Conservation (phyloP, 2,797 vertebrate species). For the Liasis olivaceus region DNA sequence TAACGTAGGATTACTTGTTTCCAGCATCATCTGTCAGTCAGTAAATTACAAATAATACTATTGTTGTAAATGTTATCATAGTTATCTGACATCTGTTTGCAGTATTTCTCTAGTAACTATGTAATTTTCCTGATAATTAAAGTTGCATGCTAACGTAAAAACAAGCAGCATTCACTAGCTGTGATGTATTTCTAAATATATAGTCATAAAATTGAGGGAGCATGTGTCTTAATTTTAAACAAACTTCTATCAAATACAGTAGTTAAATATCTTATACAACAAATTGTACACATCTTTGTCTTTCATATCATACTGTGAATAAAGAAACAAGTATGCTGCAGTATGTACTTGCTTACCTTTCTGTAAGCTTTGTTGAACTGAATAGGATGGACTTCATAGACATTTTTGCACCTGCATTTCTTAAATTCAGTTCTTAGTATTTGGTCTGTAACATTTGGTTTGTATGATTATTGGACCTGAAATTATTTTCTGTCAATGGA, state of each 20-base stretch:
- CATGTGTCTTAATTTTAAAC: not conserved
- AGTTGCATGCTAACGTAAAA: not conserved
- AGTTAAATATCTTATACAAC: not conserved
- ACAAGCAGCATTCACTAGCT: not conserved
- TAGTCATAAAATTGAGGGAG: not conserved
- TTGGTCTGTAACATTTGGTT: slow-evolving; percentile 14
- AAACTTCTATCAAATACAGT: not conserved
- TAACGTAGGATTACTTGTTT: not conserved
- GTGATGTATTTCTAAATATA: not conserved
- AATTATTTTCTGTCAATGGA: slow-evolving; percentile 58
- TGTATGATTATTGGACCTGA: slow-evolving; percentile 39
- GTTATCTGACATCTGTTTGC: not conserved
- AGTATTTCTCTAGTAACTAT: not conserved
- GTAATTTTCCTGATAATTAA: not conserved
- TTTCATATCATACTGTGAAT: not conserved
- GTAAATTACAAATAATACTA: not conserved
- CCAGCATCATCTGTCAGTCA: not conserved
- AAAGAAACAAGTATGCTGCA: not conserved
- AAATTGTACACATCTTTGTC: not conserved
- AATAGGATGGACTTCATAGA: not conserved
- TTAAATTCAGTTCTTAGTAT: not conserved
- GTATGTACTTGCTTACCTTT: not conserved
- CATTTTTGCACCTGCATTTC: not conserved
- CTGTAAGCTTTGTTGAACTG: not conserved
- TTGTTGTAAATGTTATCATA: not conserved